A percentile compares a stretch with the other conserved stretches of the same genome.
phyloP scores from a whole-genome alignment of 2,888 invertebrate genomes.

The Hirtodrosophila duncani region DNA sequence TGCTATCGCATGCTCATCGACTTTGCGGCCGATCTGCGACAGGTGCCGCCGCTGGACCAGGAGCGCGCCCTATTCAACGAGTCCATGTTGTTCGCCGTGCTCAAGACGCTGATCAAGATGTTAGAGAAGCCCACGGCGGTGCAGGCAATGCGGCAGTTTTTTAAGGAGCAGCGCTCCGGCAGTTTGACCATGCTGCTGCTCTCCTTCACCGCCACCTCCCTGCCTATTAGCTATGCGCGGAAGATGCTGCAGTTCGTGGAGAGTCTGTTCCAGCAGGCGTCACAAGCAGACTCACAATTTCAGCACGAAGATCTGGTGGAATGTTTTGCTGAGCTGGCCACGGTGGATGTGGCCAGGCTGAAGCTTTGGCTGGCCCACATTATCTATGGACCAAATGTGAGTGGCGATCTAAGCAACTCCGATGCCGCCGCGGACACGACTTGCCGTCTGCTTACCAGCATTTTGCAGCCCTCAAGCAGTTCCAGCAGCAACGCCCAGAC shows the following conservation, averaged over 20 bases:
- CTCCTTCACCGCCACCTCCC: conserved; percentile 87
- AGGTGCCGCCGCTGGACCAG: conserved; percentile 20
- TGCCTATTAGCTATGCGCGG: conserved; percentile 85
- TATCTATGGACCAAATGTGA: conserved; percentile 81
- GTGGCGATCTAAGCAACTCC: conserved; percentile 46
- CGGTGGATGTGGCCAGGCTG: conserved; percentile 82
- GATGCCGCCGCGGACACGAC: conserved; percentile 47
- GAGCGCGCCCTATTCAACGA: conserved; percentile 73
- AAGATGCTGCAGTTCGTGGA: conserved; percentile 90
- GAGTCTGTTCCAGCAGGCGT: conserved; percentile 83
- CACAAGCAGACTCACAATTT: conserved; percentile 82
- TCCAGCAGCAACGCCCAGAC: conserved; percentile 80
- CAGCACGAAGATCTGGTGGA: conserved; percentile 84
- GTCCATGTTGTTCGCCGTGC: conserved; percentile 74
- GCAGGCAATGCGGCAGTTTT: conserved; percentile 89
- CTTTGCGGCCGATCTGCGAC: conserved; percentile 79
- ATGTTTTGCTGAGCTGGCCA: conserved; percentile 83
- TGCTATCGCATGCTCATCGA: conserved; percentile 84
- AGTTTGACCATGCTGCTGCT: conserved; percentile 88
- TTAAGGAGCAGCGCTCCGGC: conserved; percentile 82
- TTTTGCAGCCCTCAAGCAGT: conserved; percentile 76
- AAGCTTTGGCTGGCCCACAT: conserved; percentile 84
- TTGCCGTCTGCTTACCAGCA: conserved; percentile 58
- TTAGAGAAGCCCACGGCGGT: conserved; percentile 90
- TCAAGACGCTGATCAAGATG: conserved; percentile 90